A percentile compares a stretch with the other conserved stretches of the same genome.
Evolutionary conservation across 2,797 vertebrate species (phyloP).

Genomic region (Aeoliscus strigatus): DNA sequence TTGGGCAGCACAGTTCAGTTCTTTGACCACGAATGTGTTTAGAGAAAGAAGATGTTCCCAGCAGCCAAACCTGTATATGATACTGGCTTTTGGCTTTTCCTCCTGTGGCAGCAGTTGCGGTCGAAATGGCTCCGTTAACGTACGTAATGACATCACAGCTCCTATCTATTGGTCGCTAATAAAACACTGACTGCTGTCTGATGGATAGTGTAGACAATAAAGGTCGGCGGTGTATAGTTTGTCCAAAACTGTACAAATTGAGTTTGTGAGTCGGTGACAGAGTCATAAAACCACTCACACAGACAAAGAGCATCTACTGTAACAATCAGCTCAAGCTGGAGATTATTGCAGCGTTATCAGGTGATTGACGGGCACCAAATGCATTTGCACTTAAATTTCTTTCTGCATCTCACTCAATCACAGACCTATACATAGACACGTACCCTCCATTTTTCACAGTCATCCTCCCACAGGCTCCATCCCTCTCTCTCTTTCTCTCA

Average conservation of each 20-base stretch:
- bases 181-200: background rate
- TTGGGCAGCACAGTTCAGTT: no score
- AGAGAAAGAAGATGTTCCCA: no score
- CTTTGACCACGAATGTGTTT: no score
- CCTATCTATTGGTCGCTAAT: background rate
- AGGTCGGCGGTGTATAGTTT: background rate
- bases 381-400: slow-evolving; percentile 19
- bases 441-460: slow-evolving; percentile 22
- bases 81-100: no score
- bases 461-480: slow-evolving; percentile 49
- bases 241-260: slow-evolving; percentile 8
- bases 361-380: slow-evolving; percentile 28
- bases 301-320: slow-evolving; percentile 16
- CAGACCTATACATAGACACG: slow-evolving; percentile 19
- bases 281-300: slow-evolving; percentile 11
- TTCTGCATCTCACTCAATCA: slow-evolving; percentile 29
- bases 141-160: no score
- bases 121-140: no score
- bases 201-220: slow-evolving; percentile 4
- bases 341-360: slow-evolving; percentile 28
- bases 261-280: slow-evolving; percentile 15
- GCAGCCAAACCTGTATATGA: no score
- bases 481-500: slow-evolving; percentile 21
- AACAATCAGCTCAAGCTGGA: slow-evolving; percentile 20
- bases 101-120: no score